Percentiles rank a stretch among this genome's conserved stretches.
Evolutionary conservation across 1,140 invertebrate genomes (phyloP).

Genomic region (Megalonaias nervosa): DNA sequence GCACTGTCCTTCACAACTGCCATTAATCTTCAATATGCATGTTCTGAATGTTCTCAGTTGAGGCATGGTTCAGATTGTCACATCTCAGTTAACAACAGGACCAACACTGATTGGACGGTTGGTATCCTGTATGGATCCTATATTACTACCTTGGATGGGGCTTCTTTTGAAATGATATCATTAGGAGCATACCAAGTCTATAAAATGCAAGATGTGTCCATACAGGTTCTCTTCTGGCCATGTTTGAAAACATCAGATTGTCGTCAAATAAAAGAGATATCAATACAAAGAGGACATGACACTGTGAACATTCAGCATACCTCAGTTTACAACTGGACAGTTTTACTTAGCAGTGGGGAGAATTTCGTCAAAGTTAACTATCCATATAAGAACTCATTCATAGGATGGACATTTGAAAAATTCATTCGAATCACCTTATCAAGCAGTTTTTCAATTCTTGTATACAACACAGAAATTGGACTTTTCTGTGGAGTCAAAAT

Average conservation of each 20-base stretch:
- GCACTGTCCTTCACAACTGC: neutral
- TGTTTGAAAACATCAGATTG: conserved; percentile 37
- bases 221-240: conserved; percentile 38
- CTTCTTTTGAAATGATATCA: conserved; percentile 27
- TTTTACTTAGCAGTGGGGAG: conserved; percentile 8
- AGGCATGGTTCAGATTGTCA: conserved; percentile 47
- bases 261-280: conserved; percentile 26
- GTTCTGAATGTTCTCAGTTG: conserved; percentile 36
- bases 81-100: conserved; percentile 25
- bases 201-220: conserved; percentile 9
- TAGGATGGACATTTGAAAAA: too few species aligned
- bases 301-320: conserved; percentile 11
- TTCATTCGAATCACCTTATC: neutral
- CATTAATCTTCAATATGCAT: conserved; percentile 28
- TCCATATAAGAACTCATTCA: neutral
- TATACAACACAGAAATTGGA: conserved; percentile 22
- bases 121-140: conserved; percentile 37
- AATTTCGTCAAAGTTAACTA: conserved; percentile 3
- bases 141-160: conserved; percentile 42
- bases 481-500: conserved; percentile 10
- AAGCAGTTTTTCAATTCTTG: conserved; percentile 11
- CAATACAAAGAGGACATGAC: neutral
- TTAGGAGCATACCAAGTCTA: conserved; percentile 41
- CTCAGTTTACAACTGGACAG: neutral
- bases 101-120: neutral